phyloP scores from a whole-genome alignment of 2,888 invertebrate genomes.

The Apamea sordens region DNA sequence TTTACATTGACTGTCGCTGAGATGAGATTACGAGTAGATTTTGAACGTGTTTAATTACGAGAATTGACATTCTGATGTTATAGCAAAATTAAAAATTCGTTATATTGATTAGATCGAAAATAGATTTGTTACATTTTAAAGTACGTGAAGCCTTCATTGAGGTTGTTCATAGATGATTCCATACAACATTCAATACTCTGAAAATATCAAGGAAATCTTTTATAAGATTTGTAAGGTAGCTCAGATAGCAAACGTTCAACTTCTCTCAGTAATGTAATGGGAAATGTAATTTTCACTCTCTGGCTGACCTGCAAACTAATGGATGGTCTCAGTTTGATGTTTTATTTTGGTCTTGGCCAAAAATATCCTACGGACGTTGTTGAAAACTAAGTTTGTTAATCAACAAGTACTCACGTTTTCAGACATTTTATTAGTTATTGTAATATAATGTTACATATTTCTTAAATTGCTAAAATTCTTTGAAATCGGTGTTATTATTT shows the following conservation, averaged over 20 bases:
- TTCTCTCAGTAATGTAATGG: conserved; percentile 7
- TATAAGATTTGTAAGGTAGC: neutral
- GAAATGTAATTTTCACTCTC: conserved; percentile 23
- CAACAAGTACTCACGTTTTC: neutral
- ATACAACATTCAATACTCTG: neutral
- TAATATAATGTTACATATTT: neutral
- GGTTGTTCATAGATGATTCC: neutral
- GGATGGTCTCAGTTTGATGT: neutral
- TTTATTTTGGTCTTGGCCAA: too few relatives aligned
- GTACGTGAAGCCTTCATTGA: neutral
- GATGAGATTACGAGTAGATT: too few relatives aligned
- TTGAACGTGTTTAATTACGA: too few relatives aligned
- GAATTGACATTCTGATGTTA: neutral
- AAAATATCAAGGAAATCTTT: neutral
- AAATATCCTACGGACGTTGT: neutral
- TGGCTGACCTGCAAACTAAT: neutral
- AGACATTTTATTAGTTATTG: neutral
- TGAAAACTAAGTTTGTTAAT: too few relatives aligned
- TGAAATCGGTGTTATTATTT: neutral
- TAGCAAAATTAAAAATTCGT: neutral
- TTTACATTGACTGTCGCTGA: too few relatives aligned
- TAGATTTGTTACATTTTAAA: neutral
- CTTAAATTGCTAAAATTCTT: neutral
- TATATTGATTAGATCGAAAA: neutral
- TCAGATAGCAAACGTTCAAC: conserved; percentile 4